Conservation (phyloP, 1,140 invertebrate genomes). For the Drosophila carrolli region DNA sequence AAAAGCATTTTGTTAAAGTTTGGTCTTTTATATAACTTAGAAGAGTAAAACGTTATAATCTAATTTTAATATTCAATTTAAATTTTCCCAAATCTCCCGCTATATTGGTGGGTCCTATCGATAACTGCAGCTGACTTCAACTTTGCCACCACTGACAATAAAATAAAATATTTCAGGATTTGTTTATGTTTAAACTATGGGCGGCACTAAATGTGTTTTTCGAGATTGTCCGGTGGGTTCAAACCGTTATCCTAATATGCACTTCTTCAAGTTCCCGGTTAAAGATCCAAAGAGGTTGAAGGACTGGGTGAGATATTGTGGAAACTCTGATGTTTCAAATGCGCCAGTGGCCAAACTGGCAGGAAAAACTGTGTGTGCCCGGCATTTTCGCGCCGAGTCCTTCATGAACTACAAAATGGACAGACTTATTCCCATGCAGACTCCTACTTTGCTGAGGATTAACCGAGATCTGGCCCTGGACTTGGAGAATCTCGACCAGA, state of each 20-base stretch:
- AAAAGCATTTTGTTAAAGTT: too few relatives aligned
- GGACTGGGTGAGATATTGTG: constrained; percentile 83
- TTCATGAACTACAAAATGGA: constrained; percentile 85
- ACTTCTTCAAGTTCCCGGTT: constrained; percentile 85
- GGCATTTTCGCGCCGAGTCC: constrained; percentile 85
- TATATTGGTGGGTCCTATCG: background rate
- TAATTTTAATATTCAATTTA: background rate
- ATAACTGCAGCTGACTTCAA: background rate
- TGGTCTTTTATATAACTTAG: too few relatives aligned
- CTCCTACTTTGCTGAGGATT: constrained; percentile 60
- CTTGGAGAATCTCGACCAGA: constrained; percentile 40
- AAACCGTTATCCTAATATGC: constrained; percentile 81
- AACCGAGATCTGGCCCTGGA: constrained; percentile 58
- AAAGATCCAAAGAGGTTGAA: constrained; percentile 80
- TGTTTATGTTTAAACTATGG: constrained; percentile 75
- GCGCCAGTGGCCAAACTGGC: constrained; percentile 76
- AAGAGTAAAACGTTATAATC: too few relatives aligned
- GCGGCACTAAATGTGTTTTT: constrained; percentile 85
- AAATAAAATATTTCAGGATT: background rate
- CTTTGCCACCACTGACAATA: background rate
- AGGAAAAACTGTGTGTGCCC: constrained; percentile 85
- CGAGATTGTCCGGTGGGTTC: constrained; percentile 83
- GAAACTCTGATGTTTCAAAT: constrained; percentile 70
- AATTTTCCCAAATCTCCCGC: background rate
- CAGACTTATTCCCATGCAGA: constrained; percentile 46